phyloP scores from a whole-genome alignment of 2,797 vertebrate genomes.

The Sciurus carolinensis region DNA sequence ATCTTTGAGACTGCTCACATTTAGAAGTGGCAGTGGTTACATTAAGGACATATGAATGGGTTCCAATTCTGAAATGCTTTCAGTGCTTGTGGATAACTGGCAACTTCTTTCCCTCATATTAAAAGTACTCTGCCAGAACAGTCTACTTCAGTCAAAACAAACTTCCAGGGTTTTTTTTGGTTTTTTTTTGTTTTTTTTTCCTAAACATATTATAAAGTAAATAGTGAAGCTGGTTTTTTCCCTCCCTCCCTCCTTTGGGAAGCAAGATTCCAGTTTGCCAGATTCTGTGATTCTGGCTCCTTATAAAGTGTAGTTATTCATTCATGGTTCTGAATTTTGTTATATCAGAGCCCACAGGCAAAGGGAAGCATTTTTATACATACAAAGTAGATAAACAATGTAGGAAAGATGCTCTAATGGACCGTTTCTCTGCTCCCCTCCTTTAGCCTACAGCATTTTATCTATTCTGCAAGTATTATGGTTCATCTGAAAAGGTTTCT shows the following conservation, averaged over 20 bases:
- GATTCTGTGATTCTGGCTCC: conserved; percentile 6
- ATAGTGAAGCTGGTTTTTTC: neutral
- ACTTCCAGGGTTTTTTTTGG: neutral
- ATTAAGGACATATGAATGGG: conserved; percentile 71
- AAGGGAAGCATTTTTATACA: conserved; percentile 75
- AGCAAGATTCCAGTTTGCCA: conserved; percentile 41
- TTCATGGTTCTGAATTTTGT: conserved; percentile 72
- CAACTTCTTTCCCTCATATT: conserved; percentile 69
- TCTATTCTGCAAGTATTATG: conserved; percentile 66
- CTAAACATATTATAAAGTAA: conserved; percentile 72
- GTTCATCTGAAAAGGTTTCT: conserved; percentile 58
- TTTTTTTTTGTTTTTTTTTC: conserved; percentile 34
- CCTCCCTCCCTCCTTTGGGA: neutral
- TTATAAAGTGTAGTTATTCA: conserved; percentile 68
- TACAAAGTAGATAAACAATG: conserved; percentile 78
- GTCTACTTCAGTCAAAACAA: conserved; percentile 77
- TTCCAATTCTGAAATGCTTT: conserved; percentile 79
- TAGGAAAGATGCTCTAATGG: conserved; percentile 73
- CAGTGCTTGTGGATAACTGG: conserved; percentile 70
- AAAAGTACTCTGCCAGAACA: conserved; percentile 76
- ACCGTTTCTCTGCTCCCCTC: conserved; percentile 52
- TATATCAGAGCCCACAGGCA: conserved; percentile 73
- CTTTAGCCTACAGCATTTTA: conserved; percentile 63
- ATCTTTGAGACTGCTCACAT: conserved; percentile 71
- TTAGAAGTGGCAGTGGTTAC: conserved; percentile 77